phyloP scores from a whole-genome alignment of 2,797 vertebrate genomes.

The Sciaenops ocellatus region DNA sequence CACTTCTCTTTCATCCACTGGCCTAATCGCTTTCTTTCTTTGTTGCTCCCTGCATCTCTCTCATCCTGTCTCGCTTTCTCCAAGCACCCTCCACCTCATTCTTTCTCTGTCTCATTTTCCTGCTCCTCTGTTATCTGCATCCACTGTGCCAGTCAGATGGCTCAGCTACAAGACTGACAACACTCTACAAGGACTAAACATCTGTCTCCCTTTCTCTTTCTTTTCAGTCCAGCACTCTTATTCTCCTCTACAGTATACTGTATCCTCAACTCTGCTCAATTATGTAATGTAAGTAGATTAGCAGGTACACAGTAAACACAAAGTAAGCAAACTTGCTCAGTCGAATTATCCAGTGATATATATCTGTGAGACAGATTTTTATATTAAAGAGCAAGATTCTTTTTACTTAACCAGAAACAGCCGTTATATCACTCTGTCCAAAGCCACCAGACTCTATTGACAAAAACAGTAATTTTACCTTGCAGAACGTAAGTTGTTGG shows the following conservation, averaged over 20 bases:
- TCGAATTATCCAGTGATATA: background rate
- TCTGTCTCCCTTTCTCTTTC: constrained; percentile 32
- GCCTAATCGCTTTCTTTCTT: constrained; percentile 34
- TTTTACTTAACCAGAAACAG: too few relatives aligned
- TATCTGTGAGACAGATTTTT: too few relatives aligned
- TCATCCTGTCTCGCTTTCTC: constrained; percentile 17
- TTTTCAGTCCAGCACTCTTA: constrained; percentile 35
- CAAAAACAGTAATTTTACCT: too few relatives aligned
- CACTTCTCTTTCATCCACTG: constrained; percentile 33
- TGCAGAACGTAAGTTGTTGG: too few relatives aligned
- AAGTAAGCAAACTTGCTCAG: background rate
- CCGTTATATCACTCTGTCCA: too few relatives aligned
- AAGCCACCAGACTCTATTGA: too few relatives aligned
- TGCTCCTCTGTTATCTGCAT: constrained; percentile 36
- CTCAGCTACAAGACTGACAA: constrained; percentile 46
- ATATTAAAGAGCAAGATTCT: too few relatives aligned
- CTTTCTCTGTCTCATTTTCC: constrained; percentile 24
- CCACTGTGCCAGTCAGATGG: constrained; percentile 42
- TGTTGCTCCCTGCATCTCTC: constrained; percentile 9
- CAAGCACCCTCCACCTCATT: constrained; percentile 18
- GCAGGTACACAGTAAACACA: background rate
- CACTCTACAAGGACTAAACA: constrained; percentile 46
- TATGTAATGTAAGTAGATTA: background rate
- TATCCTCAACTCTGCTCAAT: constrained; percentile 42
- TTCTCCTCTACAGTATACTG: constrained; percentile 27